Base-by-base conservation (phyloP, 2,113 vertebrate species). In the Setophaga kirtlandii region DNA sequence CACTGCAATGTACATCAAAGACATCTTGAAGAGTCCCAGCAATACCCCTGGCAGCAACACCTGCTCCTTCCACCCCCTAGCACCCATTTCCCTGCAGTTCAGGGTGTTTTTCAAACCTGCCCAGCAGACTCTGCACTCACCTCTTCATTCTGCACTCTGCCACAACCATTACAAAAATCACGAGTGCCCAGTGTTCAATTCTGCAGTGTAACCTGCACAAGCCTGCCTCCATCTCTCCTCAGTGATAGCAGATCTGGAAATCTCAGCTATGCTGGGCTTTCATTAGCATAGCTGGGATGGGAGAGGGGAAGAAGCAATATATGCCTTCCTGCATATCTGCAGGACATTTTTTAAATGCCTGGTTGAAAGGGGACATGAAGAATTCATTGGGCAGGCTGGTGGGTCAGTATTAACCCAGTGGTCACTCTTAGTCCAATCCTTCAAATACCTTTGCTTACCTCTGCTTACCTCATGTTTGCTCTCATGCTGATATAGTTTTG, bases 281-380 rank as follows among this genome's bases (percentile, higher is more conserved):
- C 83, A n/a, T 59, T 52, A 90, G 79, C 84, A 70, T 41, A 90
- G 94, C 83, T 18, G 60, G 60, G 94, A 76, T 49, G 73, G 85
- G 84, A 87, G 84, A 59, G 65, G 75, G 70, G 62, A 3, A 10
- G 65, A 52, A 74, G 71, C 75, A 76, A 44, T 50, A 6, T 93
- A 52, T 77, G 90, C 83, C 81, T 86, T 88, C 67, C 94, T 71
- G 76, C 92, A n/a, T 95, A 95, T 64, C 94, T 96, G 92, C 92
- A 70, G 90, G 0, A 18, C 94, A 96, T 97, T 96, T 97, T 92
- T 95, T 16, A 83, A 59, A 96, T 96, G 92, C 96, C 92, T 95
- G 64, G 53, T 64, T 92, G 90, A 93, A 93, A 87, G 77, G 83
- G 83, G 77, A 93, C 82, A 80, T 12, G 80, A 87, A 91, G 96